A percentile compares a stretch with the other conserved stretches of the same genome.
phyloP scores from a whole-genome alignment of 2,113 vertebrate species.

The Ploceus nigricollis region DNA sequence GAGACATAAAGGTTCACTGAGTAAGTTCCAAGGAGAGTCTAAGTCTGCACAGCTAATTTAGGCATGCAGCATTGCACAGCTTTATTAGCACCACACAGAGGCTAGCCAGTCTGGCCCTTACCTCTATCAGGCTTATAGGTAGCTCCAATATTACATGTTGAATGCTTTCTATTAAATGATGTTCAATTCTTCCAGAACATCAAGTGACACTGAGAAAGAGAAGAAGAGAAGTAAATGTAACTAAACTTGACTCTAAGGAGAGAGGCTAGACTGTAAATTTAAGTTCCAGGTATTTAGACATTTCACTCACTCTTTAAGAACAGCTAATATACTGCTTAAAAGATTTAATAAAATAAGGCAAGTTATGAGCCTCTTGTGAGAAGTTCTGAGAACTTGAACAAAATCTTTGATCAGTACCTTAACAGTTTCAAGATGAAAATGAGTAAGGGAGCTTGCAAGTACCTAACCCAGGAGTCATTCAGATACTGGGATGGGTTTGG shows the following conservation, averaged over 20 bases:
- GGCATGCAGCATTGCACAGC: fast-evolving
- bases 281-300: neutral
- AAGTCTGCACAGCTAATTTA: neutral
- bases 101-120: too few species aligned
- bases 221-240: neutral
- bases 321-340: neutral
- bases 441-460: neutral
- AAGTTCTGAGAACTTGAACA: neutral
- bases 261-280: neutral
- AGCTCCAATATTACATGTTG: neutral
- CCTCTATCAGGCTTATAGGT: fast-evolving
- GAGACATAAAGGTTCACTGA: neutral
- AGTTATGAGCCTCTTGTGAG: neutral
- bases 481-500: neutral
- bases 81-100: neutral
- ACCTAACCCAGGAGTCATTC: neutral
- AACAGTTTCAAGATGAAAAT: neutral
- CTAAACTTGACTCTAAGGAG: neutral
- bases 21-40: neutral
- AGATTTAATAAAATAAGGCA: neutral
- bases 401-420: neutral
- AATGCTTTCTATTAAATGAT: neutral
- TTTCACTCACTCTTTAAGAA: neutral
- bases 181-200: neutral
- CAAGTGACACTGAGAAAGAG: neutral